Evolutionary conservation across 2,797 vertebrate species (phyloP), one percentile per base, ranked within the genome.

Genomic region (Tapera naevia): DNA sequence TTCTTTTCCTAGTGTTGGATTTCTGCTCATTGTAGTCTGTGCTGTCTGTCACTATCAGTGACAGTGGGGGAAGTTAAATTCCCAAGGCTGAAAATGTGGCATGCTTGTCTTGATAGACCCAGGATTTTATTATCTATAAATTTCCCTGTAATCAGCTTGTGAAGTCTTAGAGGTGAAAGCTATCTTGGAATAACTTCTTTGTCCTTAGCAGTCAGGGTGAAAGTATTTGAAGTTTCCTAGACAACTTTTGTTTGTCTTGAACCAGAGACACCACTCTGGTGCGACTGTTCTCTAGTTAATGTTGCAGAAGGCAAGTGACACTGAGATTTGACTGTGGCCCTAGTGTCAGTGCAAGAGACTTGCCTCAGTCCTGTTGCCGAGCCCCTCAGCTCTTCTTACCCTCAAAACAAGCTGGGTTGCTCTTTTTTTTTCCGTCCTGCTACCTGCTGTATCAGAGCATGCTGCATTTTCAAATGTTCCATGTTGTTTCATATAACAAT

Each of bases 401-500:
- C 27, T 32, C 50, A 89, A 71, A 80, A 62, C 65, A 88, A 33
- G 43, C n/a, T 48, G 66, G 87, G 24, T 74, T 87, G 66, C 35
- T 51, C 53, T 72, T 80, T 85, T 80, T 78, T 32, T 51, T 51
- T 57, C 64, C 57, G 48, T 89, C 58, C 27, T 94, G 37, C 69
- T 89, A 64, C 78, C 8, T 89, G 43, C 83, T 86, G n/a, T 95
- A 0, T 95, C 88, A 91, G 64, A 83, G 73, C 92, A 24, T 75
- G 73, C 76, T 94, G 71, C 48, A 24, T 88, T 97, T 93, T 95
- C 37, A 46, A 95, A 85, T 94, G 91, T 48, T 93, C 86, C 78
- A 16, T 93, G 78, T 79, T 94, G 88, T 96, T 91, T 97, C 94
- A 94, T 48, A 3, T 98, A 88, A 94, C 91, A 75, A 86, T 98